Percentiles rank a stretch among this genome's conserved stretches.
Conservation (phyloP, 2,888 invertebrate genomes). For the Leptinotarsa tumamoca region DNA sequence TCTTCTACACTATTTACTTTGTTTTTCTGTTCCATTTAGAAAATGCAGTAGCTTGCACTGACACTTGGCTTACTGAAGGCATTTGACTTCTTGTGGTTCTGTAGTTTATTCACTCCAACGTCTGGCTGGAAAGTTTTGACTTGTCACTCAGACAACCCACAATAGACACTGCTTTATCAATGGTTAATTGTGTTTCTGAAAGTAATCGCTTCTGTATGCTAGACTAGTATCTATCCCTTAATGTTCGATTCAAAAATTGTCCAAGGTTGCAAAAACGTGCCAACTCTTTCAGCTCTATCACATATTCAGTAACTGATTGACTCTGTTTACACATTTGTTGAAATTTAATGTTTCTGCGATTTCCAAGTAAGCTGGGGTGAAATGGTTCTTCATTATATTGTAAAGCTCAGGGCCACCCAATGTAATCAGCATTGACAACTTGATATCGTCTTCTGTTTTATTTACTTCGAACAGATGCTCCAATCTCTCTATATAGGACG, state of each 20-base stretch:
- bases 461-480: conserved; percentile 19
- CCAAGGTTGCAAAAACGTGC: conserved; percentile 24
- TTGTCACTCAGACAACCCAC: background rate
- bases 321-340: conserved; percentile 3
- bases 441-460: background rate
- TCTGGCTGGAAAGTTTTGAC: conserved; percentile 9
- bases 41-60: background rate
- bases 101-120: background rate
- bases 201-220: conserved; percentile 45
- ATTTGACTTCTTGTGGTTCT: conserved; percentile 20
- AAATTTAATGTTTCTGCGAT: conserved; percentile 26
- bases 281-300: conserved; percentile 9
- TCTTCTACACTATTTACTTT: conserved; percentile 7
- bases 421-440: conserved; percentile 18
- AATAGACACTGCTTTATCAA: background rate
- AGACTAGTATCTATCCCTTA: conserved; percentile 27
- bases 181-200: conserved; percentile 27
- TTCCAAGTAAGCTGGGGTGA: background rate
- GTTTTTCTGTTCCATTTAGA: background rate
- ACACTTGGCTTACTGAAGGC: conserved; percentile 28
- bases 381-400: conserved; percentile 20
- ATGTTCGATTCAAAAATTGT: conserved; percentile 22
- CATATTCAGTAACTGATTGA: conserved; percentile 20
- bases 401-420: conserved; percentile 7
- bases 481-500: conserved; percentile 5